Base-by-base conservation (phyloP, 2,888 invertebrate species). In the Mimas tiliae region DNA sequence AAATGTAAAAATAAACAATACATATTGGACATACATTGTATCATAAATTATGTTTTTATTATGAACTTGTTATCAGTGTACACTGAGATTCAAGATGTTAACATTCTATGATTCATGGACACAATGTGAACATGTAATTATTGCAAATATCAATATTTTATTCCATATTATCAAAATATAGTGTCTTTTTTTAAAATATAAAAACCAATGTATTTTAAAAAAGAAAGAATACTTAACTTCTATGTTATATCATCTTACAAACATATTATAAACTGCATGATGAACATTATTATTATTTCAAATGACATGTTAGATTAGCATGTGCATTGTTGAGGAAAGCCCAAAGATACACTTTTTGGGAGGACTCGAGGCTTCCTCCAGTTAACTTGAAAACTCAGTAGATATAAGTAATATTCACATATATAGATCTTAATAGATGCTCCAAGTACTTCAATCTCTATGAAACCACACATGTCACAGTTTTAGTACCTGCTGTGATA, bases 21-120 rank as follows among this genome's bases (percentile, higher is more conserved):
- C 72, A 72, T 70, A 74, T 65, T 71, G 74, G 71, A 70, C 71
- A 74, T 72, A 76, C 72, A 76, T 64, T 72, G 75, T 79, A 75
- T 82, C 80, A 79, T 77, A 80, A 82, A 69, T 77, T 74, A 65
- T 84, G 78, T 83, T 85, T 85, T 86, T 82, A 85, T 75, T 82
- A 84, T 84, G 81, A 84, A 78, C 55, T 66, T 78, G 76, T 85
- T 87, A 88, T 88, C 87, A 82, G 74, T 73, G 69, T 78, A 82
- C 78, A 83, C 70, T 70, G 76, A 77, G 77, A 83, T 79, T 74
- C 67, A 83, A 83, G 82, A 86, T 84, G 83, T 86, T 84, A 83
- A 80, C 72, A 42, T 73, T 73, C 68, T 71, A 74, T 86, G 87
- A 87, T 82, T 85, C 83, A 87, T 77, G 75, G 69, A 70, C 66